phyloP scores from a whole-genome alignment of 2,797 vertebrate species.

The Premnoplex brunnescens region DNA sequence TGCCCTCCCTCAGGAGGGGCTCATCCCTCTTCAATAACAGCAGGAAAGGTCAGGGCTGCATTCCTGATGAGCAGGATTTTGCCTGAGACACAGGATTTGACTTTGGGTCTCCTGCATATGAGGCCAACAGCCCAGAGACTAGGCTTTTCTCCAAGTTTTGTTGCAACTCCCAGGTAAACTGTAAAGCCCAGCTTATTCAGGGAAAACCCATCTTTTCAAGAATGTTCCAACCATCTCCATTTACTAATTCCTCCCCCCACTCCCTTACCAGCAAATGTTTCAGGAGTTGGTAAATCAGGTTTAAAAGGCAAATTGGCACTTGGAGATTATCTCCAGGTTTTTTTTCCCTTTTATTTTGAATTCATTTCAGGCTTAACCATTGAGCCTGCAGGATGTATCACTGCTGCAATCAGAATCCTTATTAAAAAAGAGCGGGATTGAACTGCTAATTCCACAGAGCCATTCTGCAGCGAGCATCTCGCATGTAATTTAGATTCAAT shows the following conservation, averaged over 20 bases:
- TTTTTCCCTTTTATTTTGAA: background rate
- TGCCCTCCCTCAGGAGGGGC: background rate
- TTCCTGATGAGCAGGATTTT: background rate
- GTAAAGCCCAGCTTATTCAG: background rate
- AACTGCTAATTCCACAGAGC: constrained; percentile 28
- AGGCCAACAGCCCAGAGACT: background rate
- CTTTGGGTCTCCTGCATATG: background rate
- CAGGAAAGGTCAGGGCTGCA: constrained; percentile 48
- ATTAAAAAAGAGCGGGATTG: background rate
- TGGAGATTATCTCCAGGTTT: background rate
- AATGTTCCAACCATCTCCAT: background rate
- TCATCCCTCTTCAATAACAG: background rate
- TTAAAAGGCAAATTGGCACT: constrained; percentile 7
- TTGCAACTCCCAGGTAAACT: background rate
- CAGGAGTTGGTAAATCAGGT: background rate
- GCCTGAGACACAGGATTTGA: background rate
- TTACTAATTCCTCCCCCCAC: background rate
- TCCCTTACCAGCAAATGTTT: background rate
- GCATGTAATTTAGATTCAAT: constrained; percentile 10
- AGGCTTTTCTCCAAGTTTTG: background rate
- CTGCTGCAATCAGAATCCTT: background rate
- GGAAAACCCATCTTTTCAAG: background rate
- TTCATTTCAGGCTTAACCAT: background rate
- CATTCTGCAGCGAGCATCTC: background rate
- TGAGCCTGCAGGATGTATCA: background rate